Evolutionary conservation across 2,888 invertebrate species (phyloP), one percentile per base, ranked within the genome.

Genomic region (Apamea monoglypha): DNA sequence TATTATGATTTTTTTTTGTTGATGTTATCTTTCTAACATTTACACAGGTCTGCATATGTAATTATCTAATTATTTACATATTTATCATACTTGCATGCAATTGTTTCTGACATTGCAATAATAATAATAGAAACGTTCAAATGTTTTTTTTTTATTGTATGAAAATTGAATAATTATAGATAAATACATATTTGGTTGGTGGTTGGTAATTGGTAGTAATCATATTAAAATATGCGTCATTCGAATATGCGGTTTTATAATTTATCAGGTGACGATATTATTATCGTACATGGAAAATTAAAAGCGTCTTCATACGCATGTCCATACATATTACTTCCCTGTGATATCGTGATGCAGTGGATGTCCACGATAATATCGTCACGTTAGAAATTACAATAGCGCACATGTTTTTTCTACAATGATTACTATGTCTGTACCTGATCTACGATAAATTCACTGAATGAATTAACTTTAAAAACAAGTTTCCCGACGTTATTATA

Each of bases 21-120:
- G 78, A 75, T 87, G 25, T 40, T 85, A 78, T 87, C 83, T 32
- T n/a, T 68, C 2, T 8, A 61, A n/a, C 74, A 40, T 78, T 73
- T 67, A 85, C 78, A 72, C 25, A 40, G 2, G 56, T 59, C 12
- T 36, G 14, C 16, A 76, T 72, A 14, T 66, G 6, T 36, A 66
- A 63, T 64, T 18, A 16, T 1, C 14, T 66, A 32, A 16, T 70
- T 64, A 36, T 64, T 63, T 44, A 78, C 36, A 44, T 69, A 56
- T 75, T 68, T 56, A 32, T 44, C 14, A 36, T 47, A 56, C 21
- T 16, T n/a, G 32, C 76, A 81, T 63, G 61, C 18, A 21, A 69
- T 14, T 29, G 18, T 32, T 63, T 69, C 25, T 59, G 14, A 8
- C 29, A 53, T 63, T 56, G 21, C 50, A 64, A 44, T 74, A 36